These are phyloP conservation scores for Acanthaster planci DNA, from an alignment of 35 echinoderm and acorn worm genomes.

Conservation along the genomic window DNA sequence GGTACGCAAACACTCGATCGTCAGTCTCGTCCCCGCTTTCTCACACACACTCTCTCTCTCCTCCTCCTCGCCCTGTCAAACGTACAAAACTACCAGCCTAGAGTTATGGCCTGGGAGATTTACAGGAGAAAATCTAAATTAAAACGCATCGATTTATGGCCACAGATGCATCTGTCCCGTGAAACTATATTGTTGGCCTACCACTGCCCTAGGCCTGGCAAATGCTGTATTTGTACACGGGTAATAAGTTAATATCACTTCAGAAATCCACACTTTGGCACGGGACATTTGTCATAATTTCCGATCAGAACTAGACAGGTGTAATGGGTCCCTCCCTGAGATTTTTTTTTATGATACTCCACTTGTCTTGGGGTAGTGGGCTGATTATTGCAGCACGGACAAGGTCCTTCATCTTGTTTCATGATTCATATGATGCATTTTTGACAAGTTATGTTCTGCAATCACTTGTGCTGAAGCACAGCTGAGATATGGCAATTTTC, in stretches of 20 bases:
- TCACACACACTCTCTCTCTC: not conserved
- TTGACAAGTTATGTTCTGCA: too few relatives aligned
- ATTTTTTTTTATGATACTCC: too few relatives aligned
- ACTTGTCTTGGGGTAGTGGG: too few relatives aligned
- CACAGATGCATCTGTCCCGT: constrained; percentile 30
- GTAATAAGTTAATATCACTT: constrained; percentile 27
- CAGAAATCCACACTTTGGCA: not conserved
- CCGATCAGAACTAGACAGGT: too few relatives aligned
- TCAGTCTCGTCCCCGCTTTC: not conserved
- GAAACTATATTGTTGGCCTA: constrained; percentile 11
- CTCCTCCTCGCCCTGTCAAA: too few relatives aligned
- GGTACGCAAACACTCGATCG: constrained; percentile 6
- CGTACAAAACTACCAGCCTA: not conserved
- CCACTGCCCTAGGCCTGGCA: not conserved
- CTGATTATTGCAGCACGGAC: too few relatives aligned
- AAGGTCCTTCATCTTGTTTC: too few relatives aligned
- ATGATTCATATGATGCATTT: too few relatives aligned
- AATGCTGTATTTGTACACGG: constrained; percentile 14
- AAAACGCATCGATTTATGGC: constrained; percentile 23
- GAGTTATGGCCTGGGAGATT: not conserved
- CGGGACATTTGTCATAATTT: too few relatives aligned
- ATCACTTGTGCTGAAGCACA: too few relatives aligned
- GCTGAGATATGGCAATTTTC: too few relatives aligned
- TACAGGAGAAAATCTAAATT: constrained; percentile 18
- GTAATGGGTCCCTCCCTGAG: too few relatives aligned